phyloP scores from a whole-genome alignment of 2,888 invertebrate genomes.

The Nymphalis polychloros region DNA sequence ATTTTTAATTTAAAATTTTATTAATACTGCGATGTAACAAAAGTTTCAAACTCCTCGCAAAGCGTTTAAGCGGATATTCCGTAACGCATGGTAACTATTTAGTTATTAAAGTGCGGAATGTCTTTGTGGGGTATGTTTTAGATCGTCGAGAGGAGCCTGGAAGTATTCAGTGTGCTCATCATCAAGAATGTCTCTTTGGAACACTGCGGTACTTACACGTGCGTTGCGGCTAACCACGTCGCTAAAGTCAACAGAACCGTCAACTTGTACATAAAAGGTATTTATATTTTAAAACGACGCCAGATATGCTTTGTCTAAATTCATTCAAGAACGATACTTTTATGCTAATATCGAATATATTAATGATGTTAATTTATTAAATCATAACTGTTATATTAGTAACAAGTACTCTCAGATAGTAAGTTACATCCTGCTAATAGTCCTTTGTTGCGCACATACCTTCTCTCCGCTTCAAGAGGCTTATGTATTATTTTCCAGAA shows the following conservation, averaged over 20 bases:
- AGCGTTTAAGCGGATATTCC: constrained; percentile 6
- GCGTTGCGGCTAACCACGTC: constrained; percentile 87
- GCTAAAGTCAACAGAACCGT: constrained; percentile 87
- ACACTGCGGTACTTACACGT: constrained; percentile 87
- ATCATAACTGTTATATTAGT: too few relatives aligned
- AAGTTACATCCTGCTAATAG: too few relatives aligned
- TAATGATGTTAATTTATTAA: too few relatives aligned
- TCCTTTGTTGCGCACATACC: too few relatives aligned
- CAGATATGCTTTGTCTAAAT: background rate
- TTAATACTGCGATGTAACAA: background rate
- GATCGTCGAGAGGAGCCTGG: constrained; percentile 85
- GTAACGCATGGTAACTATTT: constrained; percentile 14
- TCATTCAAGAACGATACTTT: background rate
- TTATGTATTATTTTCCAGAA: too few relatives aligned
- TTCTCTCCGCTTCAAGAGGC: too few relatives aligned
- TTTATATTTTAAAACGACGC: constrained; percentile 21
- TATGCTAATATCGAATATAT: too few relatives aligned
- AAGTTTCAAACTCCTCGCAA: background rate
- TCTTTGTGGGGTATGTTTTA: constrained; percentile 49
- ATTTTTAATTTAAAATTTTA: background rate
- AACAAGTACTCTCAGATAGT: too few relatives aligned
- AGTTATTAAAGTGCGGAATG: constrained; percentile 30
- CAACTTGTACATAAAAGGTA: constrained; percentile 88
- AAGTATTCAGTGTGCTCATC: constrained; percentile 86
- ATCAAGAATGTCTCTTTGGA: constrained; percentile 87